Evolutionary conservation across 2,888 invertebrate genomes (phyloP).

Genomic region (Cheilosia vulpina): DNA sequence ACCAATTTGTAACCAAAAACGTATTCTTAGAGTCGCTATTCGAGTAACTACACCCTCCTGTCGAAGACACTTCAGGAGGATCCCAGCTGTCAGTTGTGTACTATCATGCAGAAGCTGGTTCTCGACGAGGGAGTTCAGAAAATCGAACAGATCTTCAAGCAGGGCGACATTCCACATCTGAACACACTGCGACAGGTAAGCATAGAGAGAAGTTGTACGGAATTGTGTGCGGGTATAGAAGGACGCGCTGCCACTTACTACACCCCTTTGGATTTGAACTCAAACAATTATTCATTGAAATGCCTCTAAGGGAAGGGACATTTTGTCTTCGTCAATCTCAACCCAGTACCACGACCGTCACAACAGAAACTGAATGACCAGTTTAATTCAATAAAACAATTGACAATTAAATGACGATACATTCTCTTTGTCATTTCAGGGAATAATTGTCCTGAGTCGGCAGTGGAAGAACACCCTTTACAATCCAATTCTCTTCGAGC

Average conservation of each 20-base stretch:
- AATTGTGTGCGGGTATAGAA: no score
- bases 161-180: conserved; percentile 92
- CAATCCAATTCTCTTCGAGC: conserved; percentile 94
- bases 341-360: no score
- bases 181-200: conserved; percentile 93
- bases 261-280: no score
- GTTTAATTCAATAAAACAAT: no score
- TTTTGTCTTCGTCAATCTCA: no score
- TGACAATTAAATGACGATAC: no score
- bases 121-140: conserved; percentile 89
- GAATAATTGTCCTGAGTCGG: conserved; percentile 96
- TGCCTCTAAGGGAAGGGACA: no score
- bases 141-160: conserved; percentile 93
- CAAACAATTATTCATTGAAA: no score
- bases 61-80: conserved; percentile 96
- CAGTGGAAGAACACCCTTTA: conserved; percentile 99
- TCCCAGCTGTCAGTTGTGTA: conserved; percentile 96
- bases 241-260: conserved; percentile 1
- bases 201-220: not conserved
- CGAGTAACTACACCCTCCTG: conserved; percentile 92
- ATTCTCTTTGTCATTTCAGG: conserved; percentile 84
- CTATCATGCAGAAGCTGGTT: conserved; percentile 93
- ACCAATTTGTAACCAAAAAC: not conserved
- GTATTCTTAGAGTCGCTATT: conserved; percentile 90
- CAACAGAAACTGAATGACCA: no score